Conservation (phyloP, 2,113 vertebrate species). For the Epinephelus moara region DNA sequence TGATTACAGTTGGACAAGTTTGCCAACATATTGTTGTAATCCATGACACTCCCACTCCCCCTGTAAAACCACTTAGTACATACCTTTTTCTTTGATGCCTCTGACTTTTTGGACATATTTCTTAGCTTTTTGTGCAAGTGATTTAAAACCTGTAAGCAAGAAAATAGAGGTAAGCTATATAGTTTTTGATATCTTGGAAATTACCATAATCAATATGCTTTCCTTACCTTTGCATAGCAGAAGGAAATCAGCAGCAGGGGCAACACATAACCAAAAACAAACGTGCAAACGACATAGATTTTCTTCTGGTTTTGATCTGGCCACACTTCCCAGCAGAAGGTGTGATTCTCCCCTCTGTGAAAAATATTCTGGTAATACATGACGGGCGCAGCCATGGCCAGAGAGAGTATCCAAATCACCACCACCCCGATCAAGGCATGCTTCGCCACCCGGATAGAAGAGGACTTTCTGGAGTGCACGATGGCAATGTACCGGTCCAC, state of each 20-base stretch:
- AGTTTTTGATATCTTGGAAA: background rate
- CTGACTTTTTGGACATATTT: constrained; percentile 98
- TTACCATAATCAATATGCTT: background rate
- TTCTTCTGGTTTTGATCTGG: constrained; percentile 88
- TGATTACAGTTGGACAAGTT: background rate
- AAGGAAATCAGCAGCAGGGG: constrained; percentile 95
- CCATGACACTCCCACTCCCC: background rate
- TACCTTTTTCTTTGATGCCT: constrained; percentile 99
- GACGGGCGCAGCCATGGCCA: constrained; percentile 93
- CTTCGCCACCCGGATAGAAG: constrained; percentile 88
- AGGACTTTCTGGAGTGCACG: constrained; percentile 95
- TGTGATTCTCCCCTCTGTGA: constrained; percentile 86
- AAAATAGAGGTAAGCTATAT: background rate
- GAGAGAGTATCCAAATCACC: constrained; percentile 92
- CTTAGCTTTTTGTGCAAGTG: constrained; percentile 96
- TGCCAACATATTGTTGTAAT: background rate
- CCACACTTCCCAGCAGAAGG: constrained; percentile 97
- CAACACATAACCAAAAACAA: constrained; percentile 95
- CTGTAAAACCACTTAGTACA: constrained; percentile 14
- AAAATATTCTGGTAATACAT: constrained; percentile 93
- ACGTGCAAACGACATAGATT: constrained; percentile 93
- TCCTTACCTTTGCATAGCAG: constrained; percentile 96
- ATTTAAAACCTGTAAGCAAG: constrained; percentile 91
- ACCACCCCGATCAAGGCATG: constrained; percentile 90
- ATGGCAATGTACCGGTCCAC: constrained; percentile 98